These are phyloP conservation scores for Adrianichthys oophorus DNA, from an alignment of 2,797 vertebrate species.

Conservation along the genomic window DNA sequence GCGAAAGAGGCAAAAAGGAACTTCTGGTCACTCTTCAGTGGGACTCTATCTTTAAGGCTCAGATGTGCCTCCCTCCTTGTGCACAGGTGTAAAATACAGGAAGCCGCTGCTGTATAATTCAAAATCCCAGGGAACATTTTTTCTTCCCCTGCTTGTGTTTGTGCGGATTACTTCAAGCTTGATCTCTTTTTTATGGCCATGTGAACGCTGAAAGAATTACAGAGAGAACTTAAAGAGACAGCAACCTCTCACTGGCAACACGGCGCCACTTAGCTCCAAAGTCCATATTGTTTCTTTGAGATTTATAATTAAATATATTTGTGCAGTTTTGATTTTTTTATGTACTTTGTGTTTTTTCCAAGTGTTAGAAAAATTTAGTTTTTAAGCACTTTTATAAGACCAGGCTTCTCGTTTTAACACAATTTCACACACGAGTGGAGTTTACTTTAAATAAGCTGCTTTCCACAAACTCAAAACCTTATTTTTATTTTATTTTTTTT, in stretches of 20 bases:
- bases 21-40: conserved; percentile 48
- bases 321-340: too few species aligned
- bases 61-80: conserved; percentile 53
- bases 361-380: not conserved
- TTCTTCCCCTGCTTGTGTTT: conserved; percentile 44
- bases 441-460: not conserved
- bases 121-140: conserved; percentile 60
- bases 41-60: conserved; percentile 39
- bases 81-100: conserved; percentile 68
- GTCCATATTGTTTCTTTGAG: too few species aligned
- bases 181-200: conserved; percentile 71
- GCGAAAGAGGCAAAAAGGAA: conserved; percentile 6
- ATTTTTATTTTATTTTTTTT: not conserved
- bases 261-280: not conserved
- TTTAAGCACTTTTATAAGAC: not conserved
- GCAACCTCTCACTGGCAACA: conserved; percentile 26
- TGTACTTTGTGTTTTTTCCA: too few species aligned
- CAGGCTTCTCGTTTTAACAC: not conserved
- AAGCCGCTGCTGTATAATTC: conserved; percentile 70
- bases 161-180: conserved; percentile 64
- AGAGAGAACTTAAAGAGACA: conserved; percentile 77
- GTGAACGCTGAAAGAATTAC: conserved; percentile 72
- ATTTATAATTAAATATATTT: too few species aligned
- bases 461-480: not conserved
- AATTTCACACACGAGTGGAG: conserved; percentile 13